phyloP scores from a whole-genome alignment of 1,140 invertebrate species.

The Trachymyrmex cornetzi region DNA sequence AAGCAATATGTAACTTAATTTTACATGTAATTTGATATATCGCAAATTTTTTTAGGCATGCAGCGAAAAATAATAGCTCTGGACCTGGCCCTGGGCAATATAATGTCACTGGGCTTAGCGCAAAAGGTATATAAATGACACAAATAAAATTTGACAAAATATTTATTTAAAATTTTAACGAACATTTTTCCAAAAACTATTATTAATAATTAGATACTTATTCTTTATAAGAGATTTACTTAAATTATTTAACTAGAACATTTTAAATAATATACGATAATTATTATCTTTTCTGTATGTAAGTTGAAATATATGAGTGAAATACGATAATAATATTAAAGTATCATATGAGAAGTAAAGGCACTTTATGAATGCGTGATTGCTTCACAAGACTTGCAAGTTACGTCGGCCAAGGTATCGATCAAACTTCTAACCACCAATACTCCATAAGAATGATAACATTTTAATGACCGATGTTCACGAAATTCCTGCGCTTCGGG shows the following conservation, averaged over 20 bases:
- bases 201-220: neutral
- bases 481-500: constrained; percentile 62
- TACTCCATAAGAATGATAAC: constrained; percentile 67
- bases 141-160: neutral
- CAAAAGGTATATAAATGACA: constrained; percentile 89
- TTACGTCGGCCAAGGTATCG: constrained; percentile 69
- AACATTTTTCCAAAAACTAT: neutral
- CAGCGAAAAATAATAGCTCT: constrained; percentile 86
- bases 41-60: constrained; percentile 82
- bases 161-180: constrained; percentile 2
- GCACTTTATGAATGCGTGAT: neutral
- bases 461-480: constrained; percentile 54
- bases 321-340: neutral
- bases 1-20: neutral
- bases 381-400: constrained; percentile 26
- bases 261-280: neutral
- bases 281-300: neutral
- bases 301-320: neutral
- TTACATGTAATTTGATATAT: neutral
- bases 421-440: constrained; percentile 74
- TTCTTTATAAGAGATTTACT: constrained; percentile 5
- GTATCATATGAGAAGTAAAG: constrained; percentile 7
- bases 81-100: constrained; percentile 96
- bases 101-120: constrained; percentile 93
- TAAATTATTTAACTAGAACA: neutral